These are phyloP conservation scores for Trididemnum clinides DNA, from an alignment of 23 tunicate species.

Conservation along the genomic window DNA sequence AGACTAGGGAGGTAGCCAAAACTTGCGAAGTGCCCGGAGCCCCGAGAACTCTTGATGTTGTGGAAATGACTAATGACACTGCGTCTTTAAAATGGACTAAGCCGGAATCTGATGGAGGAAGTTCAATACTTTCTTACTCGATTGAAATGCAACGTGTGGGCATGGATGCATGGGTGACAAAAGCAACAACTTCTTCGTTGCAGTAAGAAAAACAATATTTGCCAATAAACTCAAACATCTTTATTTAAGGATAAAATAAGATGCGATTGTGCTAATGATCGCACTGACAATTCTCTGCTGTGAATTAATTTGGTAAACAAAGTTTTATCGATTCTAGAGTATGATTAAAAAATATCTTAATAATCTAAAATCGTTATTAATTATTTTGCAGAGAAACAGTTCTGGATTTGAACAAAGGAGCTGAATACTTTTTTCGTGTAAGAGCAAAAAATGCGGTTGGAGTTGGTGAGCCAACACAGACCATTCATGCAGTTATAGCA, in stretches of 20 bases:
- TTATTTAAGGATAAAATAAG: too few relatives aligned
- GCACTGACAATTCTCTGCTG: too few relatives aligned
- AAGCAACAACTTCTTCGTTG: conserved; percentile 27
- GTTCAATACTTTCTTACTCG: conserved; percentile 66
- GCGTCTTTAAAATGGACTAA: conserved; percentile 81
- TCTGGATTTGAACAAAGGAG: conserved; percentile 66
- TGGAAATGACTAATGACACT: conserved; percentile 46
- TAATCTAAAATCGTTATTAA: too few relatives aligned
- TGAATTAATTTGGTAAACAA: too few relatives aligned
- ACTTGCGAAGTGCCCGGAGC: conserved; percentile 87
- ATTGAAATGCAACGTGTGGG: conserved; percentile 74
- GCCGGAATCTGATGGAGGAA: conserved; percentile 90
- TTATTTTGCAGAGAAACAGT: conserved; percentile 64
- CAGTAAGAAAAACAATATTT: conserved; percentile 13
- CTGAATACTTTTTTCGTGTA: conserved; percentile 76
- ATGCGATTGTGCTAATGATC: too few relatives aligned
- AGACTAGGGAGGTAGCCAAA: conserved; percentile 66
- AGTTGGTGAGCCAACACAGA: conserved; percentile 80
- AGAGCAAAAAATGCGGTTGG: conserved; percentile 91
- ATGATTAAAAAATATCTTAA: too few relatives aligned
- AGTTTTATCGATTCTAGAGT: too few relatives aligned
- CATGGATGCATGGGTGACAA: conserved; percentile 64
- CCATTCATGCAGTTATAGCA: conserved; percentile 61
- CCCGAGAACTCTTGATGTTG: conserved; percentile 60
- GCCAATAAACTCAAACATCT: too few relatives aligned